Conservation (phyloP, 23 tunicate genomes). For the Styela plicata region DNA sequence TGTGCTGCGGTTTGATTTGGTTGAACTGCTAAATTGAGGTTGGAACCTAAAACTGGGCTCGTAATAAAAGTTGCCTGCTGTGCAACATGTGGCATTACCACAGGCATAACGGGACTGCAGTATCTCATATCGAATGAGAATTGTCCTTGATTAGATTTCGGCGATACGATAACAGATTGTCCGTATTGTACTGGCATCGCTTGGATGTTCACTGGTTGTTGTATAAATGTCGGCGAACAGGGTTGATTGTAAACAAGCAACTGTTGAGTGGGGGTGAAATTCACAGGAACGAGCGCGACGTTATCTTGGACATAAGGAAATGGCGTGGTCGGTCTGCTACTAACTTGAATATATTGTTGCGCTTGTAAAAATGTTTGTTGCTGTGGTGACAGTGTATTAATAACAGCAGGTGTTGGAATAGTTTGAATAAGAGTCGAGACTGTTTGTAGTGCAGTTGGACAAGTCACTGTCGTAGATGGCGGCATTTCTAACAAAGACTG, state of each 20-base stretch:
- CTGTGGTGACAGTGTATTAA: too few species aligned
- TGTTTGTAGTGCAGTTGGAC: not conserved
- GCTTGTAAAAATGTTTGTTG: not conserved
- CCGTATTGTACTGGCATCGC: not conserved
- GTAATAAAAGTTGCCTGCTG: not conserved
- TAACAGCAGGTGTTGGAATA: not conserved
- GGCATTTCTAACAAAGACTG: conserved; percentile 52
- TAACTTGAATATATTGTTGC: not conserved
- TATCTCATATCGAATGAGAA: not conserved
- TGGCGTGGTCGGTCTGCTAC: not conserved
- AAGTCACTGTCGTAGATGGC: not conserved
- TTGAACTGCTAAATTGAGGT: not conserved
- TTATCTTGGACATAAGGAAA: not conserved
- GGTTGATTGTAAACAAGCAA: not conserved
- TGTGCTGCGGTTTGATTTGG: not conserved
- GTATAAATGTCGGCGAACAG: not conserved
- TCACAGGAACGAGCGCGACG: not conserved
- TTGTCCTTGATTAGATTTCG: not conserved
- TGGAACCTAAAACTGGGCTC: not conserved
- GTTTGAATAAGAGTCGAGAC: not conserved
- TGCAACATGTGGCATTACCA: not conserved
- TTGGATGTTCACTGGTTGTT: not conserved
- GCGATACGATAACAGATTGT: not conserved
- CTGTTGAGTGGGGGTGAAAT: not conserved
- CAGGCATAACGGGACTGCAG: not conserved